A percentile compares a stretch with the other conserved stretches of the same genome.
Conservation (phyloP, 1,140 invertebrate genomes). For the Drosophila ananassae region DNA sequence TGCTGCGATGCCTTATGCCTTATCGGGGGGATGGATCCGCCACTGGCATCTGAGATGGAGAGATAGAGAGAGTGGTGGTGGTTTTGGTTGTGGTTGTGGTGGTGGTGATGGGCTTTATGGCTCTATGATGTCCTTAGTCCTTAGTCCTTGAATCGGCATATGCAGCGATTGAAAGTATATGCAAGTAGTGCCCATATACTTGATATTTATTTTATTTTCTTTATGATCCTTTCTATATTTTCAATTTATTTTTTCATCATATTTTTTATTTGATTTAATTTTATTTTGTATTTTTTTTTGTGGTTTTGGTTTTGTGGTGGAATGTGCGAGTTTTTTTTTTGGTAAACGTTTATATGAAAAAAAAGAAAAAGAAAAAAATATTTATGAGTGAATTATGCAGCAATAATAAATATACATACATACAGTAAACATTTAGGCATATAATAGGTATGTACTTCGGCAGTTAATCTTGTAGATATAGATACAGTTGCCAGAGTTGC, state of each 20-base stretch:
- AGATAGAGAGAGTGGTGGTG: too few species aligned
- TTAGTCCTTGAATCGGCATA: constrained; percentile 33
- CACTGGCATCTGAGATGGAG: constrained; percentile 60
- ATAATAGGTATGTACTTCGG: constrained; percentile 56
- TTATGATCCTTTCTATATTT: constrained; percentile 66
- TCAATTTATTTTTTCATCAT: neutral
- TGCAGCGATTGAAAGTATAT: constrained; percentile 37
- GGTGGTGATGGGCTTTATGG: constrained; percentile 23
- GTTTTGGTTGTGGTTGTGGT: too few species aligned
- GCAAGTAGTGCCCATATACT: constrained; percentile 26
- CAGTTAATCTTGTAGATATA: constrained; percentile 42
- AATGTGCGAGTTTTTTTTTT: constrained; percentile 74
- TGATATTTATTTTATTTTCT: constrained; percentile 17
- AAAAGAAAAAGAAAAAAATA: constrained; percentile 80
- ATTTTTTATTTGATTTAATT: constrained; percentile 7
- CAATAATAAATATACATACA: constrained; percentile 83
- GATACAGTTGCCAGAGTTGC: constrained; percentile 49
- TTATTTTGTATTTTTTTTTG: constrained; percentile 35
- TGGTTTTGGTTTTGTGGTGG: constrained; percentile 70
- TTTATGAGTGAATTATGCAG: constrained; percentile 82
- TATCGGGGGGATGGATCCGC: constrained; percentile 42
- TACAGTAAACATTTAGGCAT: constrained; percentile 81
- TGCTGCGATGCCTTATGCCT: constrained; percentile 42
- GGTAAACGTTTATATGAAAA: constrained; percentile 81
- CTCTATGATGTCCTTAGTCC: constrained; percentile 37